Base-by-base conservation (phyloP, 2,797 vertebrate species). In the Poecilia gillii region DNA sequence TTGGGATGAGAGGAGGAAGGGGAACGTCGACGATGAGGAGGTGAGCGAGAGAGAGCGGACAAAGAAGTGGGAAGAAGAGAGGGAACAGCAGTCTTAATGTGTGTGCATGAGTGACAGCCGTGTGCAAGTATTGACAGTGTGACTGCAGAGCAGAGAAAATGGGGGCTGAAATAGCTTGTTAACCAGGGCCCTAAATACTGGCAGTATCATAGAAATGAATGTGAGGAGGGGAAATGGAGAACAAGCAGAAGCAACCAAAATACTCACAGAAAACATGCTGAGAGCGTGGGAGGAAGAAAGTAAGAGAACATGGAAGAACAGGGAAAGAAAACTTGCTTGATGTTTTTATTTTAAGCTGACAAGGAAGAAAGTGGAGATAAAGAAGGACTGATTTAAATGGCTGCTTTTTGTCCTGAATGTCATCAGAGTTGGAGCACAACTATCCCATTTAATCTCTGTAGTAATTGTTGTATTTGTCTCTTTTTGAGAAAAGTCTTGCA, bases 61-160 rank as follows among this genome's bases (percentile, higher is more conserved):
- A 81, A 80, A 72, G 28, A 66, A 80, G 77, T 72, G 75, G 53
- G 62, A 79, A 78, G 79, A 84, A 77, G 64, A 78, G 88, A 73
- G 77, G 74, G 81, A 84, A 81, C 85, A 88, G 85, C 83, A 85
- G 81, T 64, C 77, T 59, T 90, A 88, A 91, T 89, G 82, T 80
- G 79, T 81, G 84, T 79, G 83, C 74, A 4, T 92, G 90, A 93
- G 79, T 93, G 88, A 91, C 92, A 91, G 86, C 85, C 81, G 82
- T 82, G 82, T 78, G 77, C 89, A 85, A 91, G 91, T 93, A 89
- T 87, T 91, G 82, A 85, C 92, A 90, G 87, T 86, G 84, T 93
- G 91, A 93, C 91, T 90, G 89, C 76, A 86, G 82, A 88, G 90
- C 74, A 78, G 81, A 87, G 85, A 88, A 86, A 83, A 75, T 92